These are phyloP conservation scores for Poeciliopsis gracilis DNA, from an alignment of 2,797 vertebrate genomes.

Conservation along the genomic window DNA sequence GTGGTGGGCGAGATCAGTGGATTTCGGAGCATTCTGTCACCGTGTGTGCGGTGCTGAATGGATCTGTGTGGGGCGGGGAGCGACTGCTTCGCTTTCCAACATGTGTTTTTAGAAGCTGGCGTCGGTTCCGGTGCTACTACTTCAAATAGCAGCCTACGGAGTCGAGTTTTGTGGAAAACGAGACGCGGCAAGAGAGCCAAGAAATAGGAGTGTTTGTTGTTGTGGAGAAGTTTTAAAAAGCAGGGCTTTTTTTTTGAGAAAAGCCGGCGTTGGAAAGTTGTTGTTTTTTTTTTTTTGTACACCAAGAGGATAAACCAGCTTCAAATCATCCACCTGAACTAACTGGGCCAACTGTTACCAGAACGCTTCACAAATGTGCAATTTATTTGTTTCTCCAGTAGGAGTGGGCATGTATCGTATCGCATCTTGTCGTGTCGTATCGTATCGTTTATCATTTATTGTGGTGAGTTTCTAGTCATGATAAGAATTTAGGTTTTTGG, in stretches of 20 bases:
- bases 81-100: conserved; percentile 35
- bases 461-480: too few relatives aligned
- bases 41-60: conserved; percentile 19
- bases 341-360: background rate
- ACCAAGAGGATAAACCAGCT: background rate
- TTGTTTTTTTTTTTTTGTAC: too few relatives aligned
- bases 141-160: conserved; percentile 14
- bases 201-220: background rate
- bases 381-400: background rate
- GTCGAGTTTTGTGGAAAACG: background rate
- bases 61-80: conserved; percentile 46
- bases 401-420: too few relatives aligned
- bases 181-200: background rate
- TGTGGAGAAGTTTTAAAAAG: background rate
- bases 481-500: too few relatives aligned
- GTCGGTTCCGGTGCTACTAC: conserved; percentile 2
- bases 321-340: background rate
- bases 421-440: too few relatives aligned
- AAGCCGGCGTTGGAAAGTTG: background rate
- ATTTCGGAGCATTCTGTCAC: conserved; percentile 55
- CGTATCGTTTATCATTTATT: too few relatives aligned
- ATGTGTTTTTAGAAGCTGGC: conserved; percentile 33
- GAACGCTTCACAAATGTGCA: background rate
- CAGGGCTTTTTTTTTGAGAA: background rate
- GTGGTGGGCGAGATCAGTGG: conserved; percentile 51